Conservation (phyloP, 2,797 vertebrate species). For the Telmatherina bonti region DNA sequence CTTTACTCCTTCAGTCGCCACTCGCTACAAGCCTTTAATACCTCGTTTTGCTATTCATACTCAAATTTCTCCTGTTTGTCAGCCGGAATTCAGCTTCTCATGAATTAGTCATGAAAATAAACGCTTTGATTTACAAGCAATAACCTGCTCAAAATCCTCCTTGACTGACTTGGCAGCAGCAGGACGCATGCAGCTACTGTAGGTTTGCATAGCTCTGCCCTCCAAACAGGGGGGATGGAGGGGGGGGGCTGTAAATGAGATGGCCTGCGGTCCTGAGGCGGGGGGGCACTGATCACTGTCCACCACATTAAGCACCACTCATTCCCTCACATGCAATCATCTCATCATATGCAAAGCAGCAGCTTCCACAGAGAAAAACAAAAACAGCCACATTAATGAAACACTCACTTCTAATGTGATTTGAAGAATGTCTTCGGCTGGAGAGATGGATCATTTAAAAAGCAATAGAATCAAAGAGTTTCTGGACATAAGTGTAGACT, state of each 20-base stretch:
- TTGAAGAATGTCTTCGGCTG: conserved; percentile 51
- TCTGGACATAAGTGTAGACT: neutral
- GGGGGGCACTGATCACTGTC: conserved; percentile 63
- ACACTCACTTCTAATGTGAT: conserved; percentile 62
- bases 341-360: conserved; percentile 74
- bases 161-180: conserved; percentile 56
- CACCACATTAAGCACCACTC: conserved; percentile 75
- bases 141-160: conserved; percentile 64
- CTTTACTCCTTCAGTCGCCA: conserved; percentile 28
- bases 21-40: conserved; percentile 20
- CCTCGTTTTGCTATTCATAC: conserved; percentile 57
- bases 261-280: conserved; percentile 58
- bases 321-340: conserved; percentile 62
- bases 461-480: conserved; percentile 19
- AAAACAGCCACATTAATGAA: conserved; percentile 70
- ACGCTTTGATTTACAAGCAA: conserved; percentile 61
- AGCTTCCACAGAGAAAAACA: conserved; percentile 62
- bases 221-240: too few species aligned
- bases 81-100: conserved; percentile 59
- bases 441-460: conserved; percentile 34
- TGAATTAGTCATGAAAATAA: conserved; percentile 70
- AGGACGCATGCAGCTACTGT: conserved; percentile 20
- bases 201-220: too few species aligned
- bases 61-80: conserved; percentile 61
- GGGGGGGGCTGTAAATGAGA: conserved; percentile 72